Evolutionary conservation across 2,797 vertebrate genomes (phyloP), one percentile per base, ranked within the genome.

Genomic region (Coregonus suidteri): DNA sequence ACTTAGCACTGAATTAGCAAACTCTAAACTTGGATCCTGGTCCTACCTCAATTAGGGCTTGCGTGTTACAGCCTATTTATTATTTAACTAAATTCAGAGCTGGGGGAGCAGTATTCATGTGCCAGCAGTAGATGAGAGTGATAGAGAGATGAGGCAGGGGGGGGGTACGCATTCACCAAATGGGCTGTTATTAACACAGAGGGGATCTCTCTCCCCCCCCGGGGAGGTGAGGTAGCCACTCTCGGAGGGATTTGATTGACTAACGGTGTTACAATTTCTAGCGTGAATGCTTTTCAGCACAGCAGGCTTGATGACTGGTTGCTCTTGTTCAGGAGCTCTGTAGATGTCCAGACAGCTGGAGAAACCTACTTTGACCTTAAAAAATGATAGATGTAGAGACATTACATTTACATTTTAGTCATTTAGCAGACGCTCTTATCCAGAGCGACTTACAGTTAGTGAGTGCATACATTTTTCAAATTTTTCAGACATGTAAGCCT

Each of bases 41-140:
- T 75, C 82, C 75, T 83, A 78, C 77, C 30, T 82, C 82, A 88
- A 82, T 64, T 64, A 80, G 80, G 71, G 76, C 77, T 86, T 77
- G 84, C 74, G 59, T 86, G 83, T 84, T 75, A 83, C 25, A 6
- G 81, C 84, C 78, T 75, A 81, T 85, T 68, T 75, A 78, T 82
- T 83, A 83, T 87, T 90, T 77, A 81, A 84, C 77, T 74, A 79
- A 87, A 80, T 25, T 30, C 74, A 6, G 75, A 75, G 66, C 76
- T 14, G 72, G 65, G 79, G 81, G 75, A 30, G 0, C 74, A 34
- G 79, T 56, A 18, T 41, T 20, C 4, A 35, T 30, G 64, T 74
- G 74, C 20, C 67, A 69, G 64, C 20, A 67, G 62, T 64, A 64
- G 59, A 64, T 18, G 77, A 83, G 82, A 81, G 31, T n/a, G 53